Base-by-base conservation (phyloP, 2,888 invertebrate species). In the Notocelia uddmanniana region DNA sequence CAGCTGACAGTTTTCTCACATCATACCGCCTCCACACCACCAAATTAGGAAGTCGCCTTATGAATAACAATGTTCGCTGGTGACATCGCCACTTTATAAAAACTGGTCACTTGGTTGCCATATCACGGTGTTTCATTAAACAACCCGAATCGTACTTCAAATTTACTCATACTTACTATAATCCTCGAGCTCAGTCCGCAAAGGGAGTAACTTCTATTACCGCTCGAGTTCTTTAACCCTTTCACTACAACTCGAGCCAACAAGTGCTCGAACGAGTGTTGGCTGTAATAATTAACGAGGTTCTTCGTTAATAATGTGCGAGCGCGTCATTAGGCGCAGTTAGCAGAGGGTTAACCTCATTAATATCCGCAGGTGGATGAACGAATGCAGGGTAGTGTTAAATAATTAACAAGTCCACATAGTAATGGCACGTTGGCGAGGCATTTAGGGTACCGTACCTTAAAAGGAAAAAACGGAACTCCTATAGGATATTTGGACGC, bases 251-350 rank as follows among this genome's bases (percentile, higher is more conserved):
- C 41, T 41, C 41, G 41, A 41, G 3, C 54, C 54, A 23, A 26
- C 26, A 26, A 54, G 15, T 23, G 54, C 15, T 1, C 15, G 23
- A 23, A 54, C 26, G 26, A 54, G 54, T 52, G 52, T 52, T 52
- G 52, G 52, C 13, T 54, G 15, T 54, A 54, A 54, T 54, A 15
- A 23, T 54, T 54, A 54, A 23, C 54, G 54, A 23, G 23, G 50
- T 19, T 23, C 23, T 54, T 54, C 23, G 23, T 52, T 21, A 19
- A 23, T 52, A 52, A 52, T 54, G 54, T 15, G 50, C 13, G 37
- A 41, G 37, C 37, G 13, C 37, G 48, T 48, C 48, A 48, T 23
- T 18, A 23, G 37, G 52, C 52, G 52, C 18, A 21, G 54, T 23
- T 15, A 15, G 23, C 23, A 23, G 21, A 13, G 13, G 13, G 19